phyloP scores from a whole-genome alignment of 2,888 invertebrate genomes.

The Teleiodes luculella region DNA sequence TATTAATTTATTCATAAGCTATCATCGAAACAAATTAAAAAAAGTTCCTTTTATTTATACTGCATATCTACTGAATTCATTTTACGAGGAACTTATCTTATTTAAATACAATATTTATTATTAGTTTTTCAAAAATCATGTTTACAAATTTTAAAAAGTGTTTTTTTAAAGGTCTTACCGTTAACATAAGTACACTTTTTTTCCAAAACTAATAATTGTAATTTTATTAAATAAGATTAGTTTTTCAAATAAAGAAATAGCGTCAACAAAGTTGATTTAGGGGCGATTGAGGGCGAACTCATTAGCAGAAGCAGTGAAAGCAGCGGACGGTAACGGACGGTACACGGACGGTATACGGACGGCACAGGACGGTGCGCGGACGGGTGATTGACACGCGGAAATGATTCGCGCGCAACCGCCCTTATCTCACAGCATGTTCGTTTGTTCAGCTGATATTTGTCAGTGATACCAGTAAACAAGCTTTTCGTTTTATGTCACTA shows the following conservation, averaged over 20 bases:
- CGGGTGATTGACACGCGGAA: conserved; percentile 74
- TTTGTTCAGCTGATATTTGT: conserved; percentile 59
- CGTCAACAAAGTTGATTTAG: conserved; percentile 29
- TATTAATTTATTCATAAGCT: too few relatives aligned
- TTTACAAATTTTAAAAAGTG: too few relatives aligned
- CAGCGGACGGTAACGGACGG: background rate
- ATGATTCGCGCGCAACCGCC: conserved; percentile 47
- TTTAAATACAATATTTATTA: too few relatives aligned
- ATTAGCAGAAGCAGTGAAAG: conserved; percentile 60
- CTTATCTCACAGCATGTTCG: conserved; percentile 55
- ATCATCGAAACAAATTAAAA: too few relatives aligned
- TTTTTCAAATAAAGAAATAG: conserved; percentile 29
- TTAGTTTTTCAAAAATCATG: too few relatives aligned
- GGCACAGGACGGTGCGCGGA: conserved; percentile 33
- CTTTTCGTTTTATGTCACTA: conserved; percentile 1
- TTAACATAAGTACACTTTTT: too few relatives aligned
- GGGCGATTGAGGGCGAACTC: conserved; percentile 54
- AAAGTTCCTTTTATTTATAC: too few relatives aligned
- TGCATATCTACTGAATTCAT: too few relatives aligned
- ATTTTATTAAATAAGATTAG: background rate
- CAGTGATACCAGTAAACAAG: conserved; percentile 6
- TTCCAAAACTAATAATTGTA: too few relatives aligned
- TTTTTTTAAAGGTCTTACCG: too few relatives aligned
- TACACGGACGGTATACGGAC: conserved; percentile 38
- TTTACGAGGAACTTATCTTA: too few relatives aligned